These are phyloP conservation scores for Sarcophilus harrisii DNA, from an alignment of 2,797 vertebrate species.

Conservation along the genomic window DNA sequence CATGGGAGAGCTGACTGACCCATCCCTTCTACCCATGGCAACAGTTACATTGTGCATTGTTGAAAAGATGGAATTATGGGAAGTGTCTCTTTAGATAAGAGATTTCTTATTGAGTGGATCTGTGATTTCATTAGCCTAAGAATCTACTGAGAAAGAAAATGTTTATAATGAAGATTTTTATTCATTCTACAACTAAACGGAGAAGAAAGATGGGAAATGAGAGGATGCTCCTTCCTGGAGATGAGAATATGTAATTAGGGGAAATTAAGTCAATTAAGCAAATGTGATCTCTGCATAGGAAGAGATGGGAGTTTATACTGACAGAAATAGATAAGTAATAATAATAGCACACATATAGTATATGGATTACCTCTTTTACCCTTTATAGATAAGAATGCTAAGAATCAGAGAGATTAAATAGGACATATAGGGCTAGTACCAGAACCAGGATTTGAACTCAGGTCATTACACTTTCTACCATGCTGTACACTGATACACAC, in stretches of 20 bases:
- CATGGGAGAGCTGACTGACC: not conserved
- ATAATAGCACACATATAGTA: too few relatives aligned
- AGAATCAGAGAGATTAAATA: not conserved
- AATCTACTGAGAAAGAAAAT: not conserved
- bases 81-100: not conserved
- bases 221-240: too few relatives aligned
- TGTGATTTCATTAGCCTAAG: not conserved
- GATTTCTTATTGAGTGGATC: not conserved
- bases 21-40: not conserved
- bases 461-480: not conserved
- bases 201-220: not conserved
- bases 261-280: not conserved
- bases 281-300: not conserved
- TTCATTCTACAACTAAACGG: not conserved
- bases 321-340: too few relatives aligned
- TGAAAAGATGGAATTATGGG: not conserved
- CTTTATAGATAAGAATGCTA: not conserved
- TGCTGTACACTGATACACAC: not conserved
- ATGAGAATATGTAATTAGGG: not conserved
- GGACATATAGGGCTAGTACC: not conserved
- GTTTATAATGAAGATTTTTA: not conserved
- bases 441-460: not conserved
- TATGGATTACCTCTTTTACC: too few relatives aligned
- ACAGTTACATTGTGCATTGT: not conserved
- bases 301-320: not conserved